Percentiles rank a stretch among this genome's conserved stretches.
These are phyloP conservation scores for Carcinoscorpius rotundicauda DNA, from an alignment of 1,140 invertebrate genomes.

Conservation along the genomic window DNA sequence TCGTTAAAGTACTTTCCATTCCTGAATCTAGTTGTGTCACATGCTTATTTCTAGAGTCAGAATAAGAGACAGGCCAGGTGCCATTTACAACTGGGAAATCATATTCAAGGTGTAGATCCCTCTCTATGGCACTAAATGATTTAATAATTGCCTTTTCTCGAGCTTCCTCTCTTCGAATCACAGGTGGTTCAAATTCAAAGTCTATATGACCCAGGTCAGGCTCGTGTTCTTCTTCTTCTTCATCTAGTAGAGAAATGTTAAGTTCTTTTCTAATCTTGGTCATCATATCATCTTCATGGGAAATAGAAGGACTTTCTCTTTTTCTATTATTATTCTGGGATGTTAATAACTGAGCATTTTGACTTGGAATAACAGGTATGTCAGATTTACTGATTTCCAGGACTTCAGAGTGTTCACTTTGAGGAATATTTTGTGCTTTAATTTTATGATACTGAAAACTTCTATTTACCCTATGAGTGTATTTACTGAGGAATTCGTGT, in stretches of 20 bases:
- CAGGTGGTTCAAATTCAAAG: slow-evolving; percentile 21
- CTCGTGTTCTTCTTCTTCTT: slow-evolving; percentile 23
- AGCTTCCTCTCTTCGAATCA: slow-evolving; percentile 15
- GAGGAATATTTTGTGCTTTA: background rate
- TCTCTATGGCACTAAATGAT: slow-evolving; percentile 7
- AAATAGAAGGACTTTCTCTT: slow-evolving; percentile 3
- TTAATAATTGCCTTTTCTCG: slow-evolving; percentile 7
- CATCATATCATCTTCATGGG: slow-evolving; percentile 11
- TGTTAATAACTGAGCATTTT: background rate
- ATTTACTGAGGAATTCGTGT: slow-evolving; percentile 14
- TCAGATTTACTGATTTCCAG: too few species aligned
- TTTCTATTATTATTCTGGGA: background rate
- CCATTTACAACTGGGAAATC: slow-evolving; percentile 7
- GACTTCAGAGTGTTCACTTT: background rate
- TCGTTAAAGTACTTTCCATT: slow-evolving; percentile 16
- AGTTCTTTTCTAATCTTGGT: slow-evolving; percentile 39
- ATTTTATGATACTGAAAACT: background rate
- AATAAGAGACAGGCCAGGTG: slow-evolving; percentile 8
- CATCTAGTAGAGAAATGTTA: slow-evolving; percentile 34
- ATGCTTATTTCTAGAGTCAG: slow-evolving; percentile 3
- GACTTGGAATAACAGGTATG: too few species aligned
- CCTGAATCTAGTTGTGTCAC: slow-evolving; percentile 17
- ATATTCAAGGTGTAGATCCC: slow-evolving; percentile 5
- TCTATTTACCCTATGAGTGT: background rate
- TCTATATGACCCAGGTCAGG: slow-evolving; percentile 18